phyloP scores from a whole-genome alignment of 1,140 invertebrate genomes.

The Sipha flava region DNA sequence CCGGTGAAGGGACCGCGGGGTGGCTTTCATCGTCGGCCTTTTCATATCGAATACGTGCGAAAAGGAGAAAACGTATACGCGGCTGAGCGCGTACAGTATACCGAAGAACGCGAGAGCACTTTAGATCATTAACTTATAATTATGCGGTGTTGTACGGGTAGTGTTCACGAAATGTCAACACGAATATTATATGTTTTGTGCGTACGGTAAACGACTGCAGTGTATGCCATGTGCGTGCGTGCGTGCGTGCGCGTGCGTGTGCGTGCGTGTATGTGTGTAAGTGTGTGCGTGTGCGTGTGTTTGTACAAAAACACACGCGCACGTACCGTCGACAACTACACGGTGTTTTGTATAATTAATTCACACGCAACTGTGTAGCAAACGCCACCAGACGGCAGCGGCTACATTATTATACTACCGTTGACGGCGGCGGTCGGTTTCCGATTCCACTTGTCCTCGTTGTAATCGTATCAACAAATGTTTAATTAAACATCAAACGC shows the following conservation, averaged over 20 bases:
- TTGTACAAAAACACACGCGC: no score
- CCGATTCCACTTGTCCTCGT: not conserved
- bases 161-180: not conserved
- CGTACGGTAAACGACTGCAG: no score
- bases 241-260: not conserved
- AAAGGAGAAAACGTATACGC: no score
- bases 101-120: not conserved
- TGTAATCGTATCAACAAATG: not conserved
- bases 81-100: no score
- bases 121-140: not conserved
- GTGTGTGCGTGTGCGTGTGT: not conserved
- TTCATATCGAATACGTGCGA: no score
- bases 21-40: no score
- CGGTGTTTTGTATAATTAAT: not conserved
- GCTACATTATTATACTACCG: no score
- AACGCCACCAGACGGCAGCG: no score
- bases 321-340: no score
- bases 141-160: not conserved
- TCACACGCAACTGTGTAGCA: not conserved
- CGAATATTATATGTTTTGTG: not conserved
- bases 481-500: constrained; percentile 7
- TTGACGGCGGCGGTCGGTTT: not conserved
- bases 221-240: no score
- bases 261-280: no score
- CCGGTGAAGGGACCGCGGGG: no score